Evolutionary conservation across 2,888 invertebrate genomes (phyloP).

Genomic region (Acanthosepion esculentum): DNA sequence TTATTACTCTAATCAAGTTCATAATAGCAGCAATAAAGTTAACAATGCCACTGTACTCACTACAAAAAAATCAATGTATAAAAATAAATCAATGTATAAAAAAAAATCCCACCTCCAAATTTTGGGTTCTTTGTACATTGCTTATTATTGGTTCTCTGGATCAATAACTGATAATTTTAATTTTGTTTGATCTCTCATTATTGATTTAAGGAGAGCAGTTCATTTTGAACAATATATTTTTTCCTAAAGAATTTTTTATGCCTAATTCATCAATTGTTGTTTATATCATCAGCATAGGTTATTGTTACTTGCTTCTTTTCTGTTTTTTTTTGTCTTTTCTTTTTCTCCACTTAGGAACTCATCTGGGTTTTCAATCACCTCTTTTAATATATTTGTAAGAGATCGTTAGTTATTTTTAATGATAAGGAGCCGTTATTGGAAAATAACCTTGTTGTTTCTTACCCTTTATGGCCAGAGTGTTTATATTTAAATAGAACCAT

Average conservation of each 20-base stretch:
- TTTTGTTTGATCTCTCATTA: neutral
- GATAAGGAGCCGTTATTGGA: neutral
- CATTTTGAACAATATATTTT: neutral
- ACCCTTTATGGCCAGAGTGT: too few species aligned
- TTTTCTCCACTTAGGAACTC: neutral
- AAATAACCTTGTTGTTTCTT: too few species aligned
- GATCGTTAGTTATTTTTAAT: neutral
- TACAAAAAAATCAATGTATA: neutral
- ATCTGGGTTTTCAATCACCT: neutral
- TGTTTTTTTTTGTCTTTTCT: too few species aligned
- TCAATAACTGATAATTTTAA: neutral
- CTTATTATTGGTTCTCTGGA: neutral
- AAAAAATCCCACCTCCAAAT: neutral
- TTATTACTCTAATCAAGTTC: too few species aligned
- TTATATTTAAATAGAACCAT: too few species aligned
- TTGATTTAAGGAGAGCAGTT: neutral
- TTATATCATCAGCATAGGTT: neutral
- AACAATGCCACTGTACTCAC: too few species aligned
- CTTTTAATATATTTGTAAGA: neutral
- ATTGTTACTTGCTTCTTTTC: neutral
- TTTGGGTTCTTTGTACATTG: neutral
- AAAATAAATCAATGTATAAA: neutral
- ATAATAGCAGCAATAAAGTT: too few species aligned
- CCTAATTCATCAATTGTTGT: neutral
- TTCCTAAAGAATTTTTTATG: neutral